Conservation (phyloP, 1,140 invertebrate genomes). For the Paracyclopina nana region DNA sequence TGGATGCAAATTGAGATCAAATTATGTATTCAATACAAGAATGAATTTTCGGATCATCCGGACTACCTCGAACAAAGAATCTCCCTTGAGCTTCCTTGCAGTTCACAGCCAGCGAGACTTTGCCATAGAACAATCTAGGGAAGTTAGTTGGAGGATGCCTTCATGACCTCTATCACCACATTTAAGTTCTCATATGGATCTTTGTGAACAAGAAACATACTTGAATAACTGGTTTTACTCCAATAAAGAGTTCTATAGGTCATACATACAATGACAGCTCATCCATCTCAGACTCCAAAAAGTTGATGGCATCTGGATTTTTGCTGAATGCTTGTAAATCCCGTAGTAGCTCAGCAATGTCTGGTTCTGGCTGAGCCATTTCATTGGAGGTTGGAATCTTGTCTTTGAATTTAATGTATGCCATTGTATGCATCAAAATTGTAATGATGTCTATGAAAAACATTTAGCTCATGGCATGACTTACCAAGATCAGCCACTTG, state of each 20-base stretch:
- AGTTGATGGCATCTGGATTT: conserved; percentile 54
- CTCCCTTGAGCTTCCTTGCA: conserved; percentile 22
- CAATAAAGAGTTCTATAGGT: not conserved
- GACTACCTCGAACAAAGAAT: conserved; percentile 29
- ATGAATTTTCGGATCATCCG: conserved; percentile 25
- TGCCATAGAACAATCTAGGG: conserved; percentile 48
- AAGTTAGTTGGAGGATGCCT: conserved; percentile 60
- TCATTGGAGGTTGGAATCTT: conserved; percentile 57
- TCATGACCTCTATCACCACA: conserved; percentile 57
- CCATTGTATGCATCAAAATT: conserved; percentile 27
- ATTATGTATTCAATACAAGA: conserved; percentile 52
- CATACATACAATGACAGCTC: conserved; percentile 58
- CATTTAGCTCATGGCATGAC: conserved; percentile 41
- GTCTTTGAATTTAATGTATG: conserved; percentile 54
- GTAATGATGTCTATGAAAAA: conserved; percentile 44
- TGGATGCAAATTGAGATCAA: conserved; percentile 39
- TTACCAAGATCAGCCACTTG: too few relatives aligned
- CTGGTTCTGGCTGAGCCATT: conserved; percentile 40
- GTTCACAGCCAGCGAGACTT: conserved; percentile 40
- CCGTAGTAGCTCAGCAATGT: conserved; percentile 42
- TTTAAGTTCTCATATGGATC: conserved; percentile 71
- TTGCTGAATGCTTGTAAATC: conserved; percentile 48
- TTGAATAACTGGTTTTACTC: not conserved
- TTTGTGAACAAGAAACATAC: conserved; percentile 45
- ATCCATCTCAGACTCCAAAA: conserved; percentile 65